Conservation (phyloP, 2,113 vertebrate genomes). For the Heterocephalus glaber region DNA sequence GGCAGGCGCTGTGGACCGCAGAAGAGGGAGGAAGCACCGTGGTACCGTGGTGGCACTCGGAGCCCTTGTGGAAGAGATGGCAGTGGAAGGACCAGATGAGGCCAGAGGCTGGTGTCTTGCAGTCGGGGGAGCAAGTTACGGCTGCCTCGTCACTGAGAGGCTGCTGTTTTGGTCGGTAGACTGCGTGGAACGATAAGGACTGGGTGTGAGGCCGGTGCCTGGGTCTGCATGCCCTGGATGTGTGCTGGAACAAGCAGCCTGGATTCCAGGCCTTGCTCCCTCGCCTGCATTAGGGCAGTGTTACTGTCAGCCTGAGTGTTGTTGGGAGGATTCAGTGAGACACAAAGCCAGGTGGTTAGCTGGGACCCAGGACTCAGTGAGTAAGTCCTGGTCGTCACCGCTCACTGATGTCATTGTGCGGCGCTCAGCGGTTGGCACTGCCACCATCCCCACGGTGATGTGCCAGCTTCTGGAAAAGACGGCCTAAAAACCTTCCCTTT, state of each 20-base stretch:
- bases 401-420: background rate
- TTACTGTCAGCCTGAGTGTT: background rate
- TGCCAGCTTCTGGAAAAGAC: background rate
- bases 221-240: background rate
- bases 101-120: accelerated
- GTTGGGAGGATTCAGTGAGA: background rate
- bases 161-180: background rate
- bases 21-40: background rate
- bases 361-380: no score
- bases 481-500: background rate
- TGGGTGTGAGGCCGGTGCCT: background rate
- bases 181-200: background rate
- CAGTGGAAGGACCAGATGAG: background rate
- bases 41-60: background rate
- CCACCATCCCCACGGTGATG: background rate
- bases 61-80: background rate
- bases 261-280: background rate
- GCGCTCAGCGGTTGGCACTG: background rate
- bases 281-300: background rate
- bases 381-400: background rate
- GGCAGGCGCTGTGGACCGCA: background rate
- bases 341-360: background rate
- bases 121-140: background rate
- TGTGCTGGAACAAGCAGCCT: background rate
- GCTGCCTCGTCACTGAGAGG: background rate